A percentile compares a stretch with the other conserved stretches of the same genome.
Conservation (phyloP, 1,140 invertebrate species). For the Zophobas morio region DNA sequence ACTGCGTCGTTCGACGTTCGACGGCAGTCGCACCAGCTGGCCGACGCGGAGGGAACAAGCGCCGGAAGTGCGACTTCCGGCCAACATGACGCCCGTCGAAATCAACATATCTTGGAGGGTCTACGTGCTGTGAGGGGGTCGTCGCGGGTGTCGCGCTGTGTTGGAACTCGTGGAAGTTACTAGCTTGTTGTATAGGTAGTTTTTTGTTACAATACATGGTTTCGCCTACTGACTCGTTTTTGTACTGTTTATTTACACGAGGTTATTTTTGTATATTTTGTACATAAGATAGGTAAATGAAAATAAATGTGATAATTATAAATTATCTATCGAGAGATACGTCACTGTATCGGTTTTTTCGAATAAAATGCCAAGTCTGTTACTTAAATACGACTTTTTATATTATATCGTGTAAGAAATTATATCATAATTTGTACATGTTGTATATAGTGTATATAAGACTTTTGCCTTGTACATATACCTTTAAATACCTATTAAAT, state of each 20-base stretch:
- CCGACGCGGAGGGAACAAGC: background rate
- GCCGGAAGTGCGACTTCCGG: no score
- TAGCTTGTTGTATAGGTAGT: constrained; percentile 28
- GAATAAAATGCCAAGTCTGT: constrained; percentile 37
- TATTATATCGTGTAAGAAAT: constrained; percentile 43
- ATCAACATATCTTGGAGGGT: constrained; percentile 40
- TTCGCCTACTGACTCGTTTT: constrained; percentile 19
- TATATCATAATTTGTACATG: constrained; percentile 37
- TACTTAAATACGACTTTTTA: constrained; percentile 40
- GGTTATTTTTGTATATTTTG: constrained; percentile 43
- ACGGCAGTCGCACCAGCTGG: background rate
- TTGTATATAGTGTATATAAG: constrained; percentile 44
- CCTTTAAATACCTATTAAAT: constrained; percentile 43
- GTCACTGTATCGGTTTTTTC: constrained; percentile 15
- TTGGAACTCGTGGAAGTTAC: no score
- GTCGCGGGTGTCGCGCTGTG: background rate
- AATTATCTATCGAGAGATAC: constrained; percentile 28
- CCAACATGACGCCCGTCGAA: background rate
- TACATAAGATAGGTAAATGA: constrained; percentile 34
- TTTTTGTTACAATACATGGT: constrained; percentile 3
- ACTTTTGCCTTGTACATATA: constrained; percentile 49
- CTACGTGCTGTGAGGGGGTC: constrained; percentile 24
- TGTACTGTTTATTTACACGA: constrained; percentile 23
- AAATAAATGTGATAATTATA: constrained; percentile 49
- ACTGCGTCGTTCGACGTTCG: background rate